These are phyloP conservation scores for Osmerus mordax DNA, from an alignment of 2,113 vertebrate genomes.

Conservation along the genomic window DNA sequence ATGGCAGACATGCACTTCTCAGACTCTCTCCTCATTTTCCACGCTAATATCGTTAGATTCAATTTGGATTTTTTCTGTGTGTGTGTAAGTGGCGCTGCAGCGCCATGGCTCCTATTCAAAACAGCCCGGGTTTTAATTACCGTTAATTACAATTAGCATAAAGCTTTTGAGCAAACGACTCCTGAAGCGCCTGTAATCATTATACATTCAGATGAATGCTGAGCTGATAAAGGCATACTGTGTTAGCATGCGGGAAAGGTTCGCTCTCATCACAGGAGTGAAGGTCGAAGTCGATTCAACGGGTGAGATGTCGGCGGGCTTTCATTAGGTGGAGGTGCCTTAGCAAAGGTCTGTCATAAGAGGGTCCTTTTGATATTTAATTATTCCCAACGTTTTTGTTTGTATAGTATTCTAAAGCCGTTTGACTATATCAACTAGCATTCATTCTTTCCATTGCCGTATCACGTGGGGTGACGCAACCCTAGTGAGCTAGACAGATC, in stretches of 20 bases:
- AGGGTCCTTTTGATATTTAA: not conserved
- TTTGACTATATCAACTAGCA: too few relatives aligned
- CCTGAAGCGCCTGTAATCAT: conserved; percentile 73
- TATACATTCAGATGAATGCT: conserved; percentile 74
- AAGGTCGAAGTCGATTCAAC: conserved; percentile 49
- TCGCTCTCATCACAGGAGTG: conserved; percentile 53
- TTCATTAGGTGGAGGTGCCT: conserved; percentile 3
- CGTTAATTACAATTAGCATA: conserved; percentile 83
- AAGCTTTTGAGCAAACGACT: conserved; percentile 77
- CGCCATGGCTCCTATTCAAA: conserved; percentile 70
- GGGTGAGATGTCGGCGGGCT: conserved; percentile 16
- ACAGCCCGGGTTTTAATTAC: conserved; percentile 77
- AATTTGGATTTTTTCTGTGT: conserved; percentile 60
- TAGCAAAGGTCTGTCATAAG: not conserved
- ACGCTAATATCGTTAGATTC: conserved; percentile 64
- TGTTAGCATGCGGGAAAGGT: conserved; percentile 2
- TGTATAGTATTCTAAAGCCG: too few relatives aligned
- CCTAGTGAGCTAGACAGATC: too few relatives aligned
- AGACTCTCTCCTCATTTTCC: conserved; percentile 44
- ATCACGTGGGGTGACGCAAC: too few relatives aligned
- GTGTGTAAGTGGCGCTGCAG: conserved; percentile 68
- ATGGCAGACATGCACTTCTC: conserved; percentile 48
- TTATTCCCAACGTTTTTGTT: not conserved
- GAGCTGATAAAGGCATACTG: conserved; percentile 54
- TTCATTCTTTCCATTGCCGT: too few relatives aligned